Conservation (phyloP, 2,797 vertebrate genomes). For the Halcyon badia region DNA sequence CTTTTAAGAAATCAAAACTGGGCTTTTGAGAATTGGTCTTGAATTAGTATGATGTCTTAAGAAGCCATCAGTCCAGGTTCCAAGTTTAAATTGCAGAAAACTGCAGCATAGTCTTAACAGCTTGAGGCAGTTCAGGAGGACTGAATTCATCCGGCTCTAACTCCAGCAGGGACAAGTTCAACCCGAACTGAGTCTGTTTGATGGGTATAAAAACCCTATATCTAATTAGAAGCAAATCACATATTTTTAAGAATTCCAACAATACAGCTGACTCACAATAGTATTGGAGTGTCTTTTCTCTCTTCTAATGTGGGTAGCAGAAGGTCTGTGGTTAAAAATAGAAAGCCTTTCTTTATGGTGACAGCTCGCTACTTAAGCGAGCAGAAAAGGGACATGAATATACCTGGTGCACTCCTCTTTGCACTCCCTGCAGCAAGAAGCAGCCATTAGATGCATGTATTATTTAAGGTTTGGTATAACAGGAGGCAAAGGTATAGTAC, state of each 20-base stretch:
- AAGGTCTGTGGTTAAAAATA: conserved; percentile 54
- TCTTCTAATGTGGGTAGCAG: conserved; percentile 20
- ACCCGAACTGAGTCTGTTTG: neutral
- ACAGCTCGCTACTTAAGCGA: neutral
- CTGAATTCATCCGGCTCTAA: neutral
- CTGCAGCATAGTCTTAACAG: neutral
- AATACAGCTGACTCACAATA: conserved; percentile 32
- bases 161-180: neutral
- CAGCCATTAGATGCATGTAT: neutral
- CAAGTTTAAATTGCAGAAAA: neutral
- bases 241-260: neutral
- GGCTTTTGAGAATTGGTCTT: neutral
- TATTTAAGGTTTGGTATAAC: conserved; percentile 30
- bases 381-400: neutral
- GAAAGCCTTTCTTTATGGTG: conserved; percentile 24
- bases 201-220: neutral
- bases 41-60: neutral
- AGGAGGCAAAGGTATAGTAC: neutral
- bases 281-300: neutral
- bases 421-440: neutral
- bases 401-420: neutral
- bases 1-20: neutral
- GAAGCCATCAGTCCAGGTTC: neutral
- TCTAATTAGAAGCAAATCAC: neutral
- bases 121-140: neutral